Evolutionary conservation across 2,888 invertebrate genomes (phyloP).

Genomic region (Nematopogon swammerdamellus): DNA sequence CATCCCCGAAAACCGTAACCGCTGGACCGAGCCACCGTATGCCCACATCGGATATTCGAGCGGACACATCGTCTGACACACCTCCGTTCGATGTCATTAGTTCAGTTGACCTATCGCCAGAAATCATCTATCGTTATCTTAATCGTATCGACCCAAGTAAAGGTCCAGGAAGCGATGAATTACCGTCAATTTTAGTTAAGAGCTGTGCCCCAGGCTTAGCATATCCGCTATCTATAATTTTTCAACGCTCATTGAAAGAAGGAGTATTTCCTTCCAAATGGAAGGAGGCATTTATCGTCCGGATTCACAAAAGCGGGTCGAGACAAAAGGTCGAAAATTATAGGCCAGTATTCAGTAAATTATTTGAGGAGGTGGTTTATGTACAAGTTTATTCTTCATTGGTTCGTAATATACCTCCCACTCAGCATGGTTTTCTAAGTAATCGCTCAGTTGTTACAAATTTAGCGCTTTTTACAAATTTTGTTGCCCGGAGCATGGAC

Average conservation of each 20-base stretch:
- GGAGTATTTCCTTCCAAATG: conserved; percentile 3
- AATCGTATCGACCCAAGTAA: background rate
- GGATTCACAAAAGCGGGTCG: conserved; percentile 4
- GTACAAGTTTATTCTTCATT: conserved; percentile 1
- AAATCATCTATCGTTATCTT: background rate
- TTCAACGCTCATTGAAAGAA: background rate
- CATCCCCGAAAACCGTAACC: background rate
- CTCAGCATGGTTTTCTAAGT: conserved; percentile 5
- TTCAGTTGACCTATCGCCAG: background rate
- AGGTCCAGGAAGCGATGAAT: background rate
- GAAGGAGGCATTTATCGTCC: conserved; percentile 5
- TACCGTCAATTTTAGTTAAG: background rate
- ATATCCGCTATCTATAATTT: background rate
- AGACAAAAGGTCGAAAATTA: conserved; percentile 4
- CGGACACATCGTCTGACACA: background rate
- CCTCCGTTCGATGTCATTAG: background rate
- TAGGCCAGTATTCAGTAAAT: conserved; percentile 4
- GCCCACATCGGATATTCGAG: too few relatives aligned
- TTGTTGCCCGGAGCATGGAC: background rate
- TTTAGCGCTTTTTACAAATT: conserved; percentile 1
- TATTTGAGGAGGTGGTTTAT: conserved; percentile 2
- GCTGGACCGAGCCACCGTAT: too few relatives aligned
- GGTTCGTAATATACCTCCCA: background rate
- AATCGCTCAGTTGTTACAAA: conserved; percentile 2
- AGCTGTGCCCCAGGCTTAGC: background rate